Evolutionary conservation across 2,888 invertebrate species (phyloP).

Genomic region (Pantelozetes paolii): DNA sequence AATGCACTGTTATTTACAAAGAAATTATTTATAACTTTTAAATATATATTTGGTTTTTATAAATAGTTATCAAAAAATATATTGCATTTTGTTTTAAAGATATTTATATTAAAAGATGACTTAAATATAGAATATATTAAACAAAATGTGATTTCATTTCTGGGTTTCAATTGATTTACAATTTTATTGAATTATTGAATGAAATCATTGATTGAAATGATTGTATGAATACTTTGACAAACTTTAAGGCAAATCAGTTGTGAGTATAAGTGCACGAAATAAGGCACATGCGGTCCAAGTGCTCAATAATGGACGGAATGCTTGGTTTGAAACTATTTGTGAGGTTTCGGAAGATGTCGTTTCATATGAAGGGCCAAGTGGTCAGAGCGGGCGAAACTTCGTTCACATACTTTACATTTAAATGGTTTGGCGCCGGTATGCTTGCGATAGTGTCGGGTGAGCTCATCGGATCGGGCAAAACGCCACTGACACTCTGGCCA

Average conservation of each 20-base stretch:
- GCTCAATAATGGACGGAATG: neutral
- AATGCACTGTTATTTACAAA: neutral
- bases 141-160: too few relatives aligned
- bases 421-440: constrained; percentile 62
- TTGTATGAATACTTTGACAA: too few relatives aligned
- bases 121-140: neutral
- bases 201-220: too few relatives aligned
- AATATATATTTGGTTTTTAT: neutral
- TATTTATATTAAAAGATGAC: constrained; percentile 18
- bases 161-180: too few relatives aligned
- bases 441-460: constrained; percentile 60
- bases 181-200: too few relatives aligned
- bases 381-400: constrained; percentile 60
- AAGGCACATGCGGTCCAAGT: neutral
- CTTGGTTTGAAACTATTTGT: constrained; percentile 30
- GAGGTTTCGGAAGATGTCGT: constrained; percentile 68
- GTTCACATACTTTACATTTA: constrained; percentile 59
- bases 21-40: constrained; percentile 6
- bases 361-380: constrained; percentile 61
- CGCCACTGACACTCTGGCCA: constrained; percentile 60
- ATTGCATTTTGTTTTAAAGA: constrained; percentile 21
- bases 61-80: constrained; percentile 20
- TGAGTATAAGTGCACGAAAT: constrained; percentile 4
- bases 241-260: constrained; percentile 10
- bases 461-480: constrained; percentile 60